Conservation (phyloP, 2,797 vertebrate genomes). For the Hybognathus amarus region DNA sequence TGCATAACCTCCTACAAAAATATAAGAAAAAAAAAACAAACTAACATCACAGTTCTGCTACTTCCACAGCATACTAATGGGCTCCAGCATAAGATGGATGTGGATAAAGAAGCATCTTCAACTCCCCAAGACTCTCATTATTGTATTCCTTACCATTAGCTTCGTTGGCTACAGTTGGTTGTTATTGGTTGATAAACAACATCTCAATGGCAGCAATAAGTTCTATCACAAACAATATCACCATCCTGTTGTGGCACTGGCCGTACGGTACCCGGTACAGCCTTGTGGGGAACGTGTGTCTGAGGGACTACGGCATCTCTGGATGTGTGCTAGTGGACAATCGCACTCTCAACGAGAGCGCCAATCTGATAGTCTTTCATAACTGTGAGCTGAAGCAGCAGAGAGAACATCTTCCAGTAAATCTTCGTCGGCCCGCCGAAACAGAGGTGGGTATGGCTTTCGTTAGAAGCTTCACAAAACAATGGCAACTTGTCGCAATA, state of each 20-base stretch:
- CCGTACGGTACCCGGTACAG: conserved; percentile 72
- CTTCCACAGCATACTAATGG: not conserved
- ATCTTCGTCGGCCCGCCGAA: conserved; percentile 63
- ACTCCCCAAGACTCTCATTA: not conserved
- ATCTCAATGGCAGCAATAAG: not conserved
- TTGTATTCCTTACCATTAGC: not conserved
- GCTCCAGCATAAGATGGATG: not conserved
- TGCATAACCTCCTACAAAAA: not conserved
- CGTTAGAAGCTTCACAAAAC: conserved; percentile 83
- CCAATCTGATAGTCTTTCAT: conserved; percentile 88
- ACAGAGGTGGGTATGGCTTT: conserved; percentile 93
- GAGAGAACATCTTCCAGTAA: conserved; percentile 69
- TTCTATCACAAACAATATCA: conserved; percentile 45
- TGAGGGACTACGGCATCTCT: conserved; percentile 68
- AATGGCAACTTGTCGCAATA: conserved; percentile 68
- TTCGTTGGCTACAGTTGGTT: not conserved
- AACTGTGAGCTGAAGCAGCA: conserved; percentile 73
- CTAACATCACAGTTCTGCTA: not conserved
- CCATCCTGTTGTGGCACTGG: conserved; percentile 89
- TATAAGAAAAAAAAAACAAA: conserved; percentile 8
- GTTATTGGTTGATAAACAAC: not conserved
- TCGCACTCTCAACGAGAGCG: conserved; percentile 65
- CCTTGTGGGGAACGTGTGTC: conserved; percentile 74
- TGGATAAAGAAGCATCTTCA: not conserved
- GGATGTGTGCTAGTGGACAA: conserved; percentile 78